A percentile compares a stretch with the other conserved stretches of the same genome.
These are phyloP conservation scores for Coelopa pilipes DNA, from an alignment of 2,888 invertebrate species.

Conservation along the genomic window DNA sequence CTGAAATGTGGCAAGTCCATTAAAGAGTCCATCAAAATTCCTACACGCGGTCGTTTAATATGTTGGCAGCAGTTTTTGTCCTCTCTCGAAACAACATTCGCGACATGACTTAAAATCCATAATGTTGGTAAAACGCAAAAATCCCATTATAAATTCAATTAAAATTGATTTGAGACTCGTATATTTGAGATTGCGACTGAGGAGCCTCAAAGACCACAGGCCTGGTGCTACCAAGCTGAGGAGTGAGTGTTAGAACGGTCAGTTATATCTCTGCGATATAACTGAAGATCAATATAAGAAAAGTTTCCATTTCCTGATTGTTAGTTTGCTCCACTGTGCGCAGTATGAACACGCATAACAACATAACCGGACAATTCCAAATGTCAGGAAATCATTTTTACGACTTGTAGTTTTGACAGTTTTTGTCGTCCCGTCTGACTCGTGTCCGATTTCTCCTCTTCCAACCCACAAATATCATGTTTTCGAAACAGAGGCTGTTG, in stretches of 20 bases:
- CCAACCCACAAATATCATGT: neutral
- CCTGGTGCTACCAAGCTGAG: too few relatives aligned
- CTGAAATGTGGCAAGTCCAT: constrained; percentile 9
- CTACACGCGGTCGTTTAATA: constrained; percentile 42
- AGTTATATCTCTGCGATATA: neutral
- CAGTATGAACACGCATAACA: constrained; percentile 33
- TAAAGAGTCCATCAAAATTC: constrained; percentile 45
- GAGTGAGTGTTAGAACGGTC: neutral
- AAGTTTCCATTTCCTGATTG: neutral
- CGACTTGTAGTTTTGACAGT: constrained; percentile 49
- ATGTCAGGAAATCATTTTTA: constrained; percentile 52
- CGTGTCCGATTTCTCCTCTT: neutral
- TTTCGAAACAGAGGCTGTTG: constrained; percentile 6
- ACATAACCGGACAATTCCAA: constrained; percentile 47
- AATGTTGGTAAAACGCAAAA: constrained; percentile 43
- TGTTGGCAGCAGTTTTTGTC: constrained; percentile 40
- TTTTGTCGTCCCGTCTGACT: constrained; percentile 34
- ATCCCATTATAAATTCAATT: constrained; percentile 46
- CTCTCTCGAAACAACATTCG: constrained; percentile 8
- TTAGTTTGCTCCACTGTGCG: constrained; percentile 12
- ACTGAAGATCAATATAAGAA: too few relatives aligned
- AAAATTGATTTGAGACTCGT: constrained; percentile 43
- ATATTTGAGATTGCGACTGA: constrained; percentile 40
- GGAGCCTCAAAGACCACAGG: neutral
- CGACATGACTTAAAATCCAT: constrained; percentile 28